Evolutionary conservation across 2,888 invertebrate genomes (phyloP).

Genomic region (Scaeva pyrastri): DNA sequence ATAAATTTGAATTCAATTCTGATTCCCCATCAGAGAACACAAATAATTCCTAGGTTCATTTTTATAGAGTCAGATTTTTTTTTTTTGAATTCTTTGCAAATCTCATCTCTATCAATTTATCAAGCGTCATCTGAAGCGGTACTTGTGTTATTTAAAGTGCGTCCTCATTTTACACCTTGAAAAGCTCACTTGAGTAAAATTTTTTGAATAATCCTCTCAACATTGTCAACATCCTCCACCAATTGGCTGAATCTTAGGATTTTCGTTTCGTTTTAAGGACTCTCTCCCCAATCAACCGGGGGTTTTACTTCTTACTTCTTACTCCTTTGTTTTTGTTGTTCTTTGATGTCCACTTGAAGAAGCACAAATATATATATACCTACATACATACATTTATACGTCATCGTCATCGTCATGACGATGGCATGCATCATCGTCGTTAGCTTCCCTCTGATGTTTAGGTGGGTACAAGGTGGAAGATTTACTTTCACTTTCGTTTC

Average conservation of each 20-base stretch:
- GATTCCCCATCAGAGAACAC: not conserved
- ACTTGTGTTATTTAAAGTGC: slow-evolving; percentile 55
- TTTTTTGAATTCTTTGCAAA: slow-evolving; percentile 2
- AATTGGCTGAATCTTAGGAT: slow-evolving; percentile 61
- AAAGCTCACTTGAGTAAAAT: slow-evolving; percentile 40
- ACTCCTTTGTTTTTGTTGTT: slow-evolving; percentile 57
- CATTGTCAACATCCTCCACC: slow-evolving; percentile 68
- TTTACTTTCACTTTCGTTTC: slow-evolving; percentile 45
- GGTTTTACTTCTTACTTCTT: not conserved
- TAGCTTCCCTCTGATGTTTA: slow-evolving; percentile 13
- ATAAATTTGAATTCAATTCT: not conserved
- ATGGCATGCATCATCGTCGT: slow-evolving; percentile 60
- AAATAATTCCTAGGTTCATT: not conserved
- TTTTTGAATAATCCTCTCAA: slow-evolving; percentile 72
- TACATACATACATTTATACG: not conserved
- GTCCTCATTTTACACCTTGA: slow-evolving; percentile 65
- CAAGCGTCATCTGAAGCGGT: slow-evolving; percentile 30
- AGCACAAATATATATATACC: not conserved
- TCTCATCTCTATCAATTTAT: slow-evolving; percentile 30
- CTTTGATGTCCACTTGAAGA: slow-evolving; percentile 59
- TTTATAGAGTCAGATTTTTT: not conserved
- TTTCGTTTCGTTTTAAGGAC: slow-evolving; percentile 30
- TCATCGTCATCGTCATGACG: slow-evolving; percentile 32
- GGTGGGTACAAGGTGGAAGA: not conserved
- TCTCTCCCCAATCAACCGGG: slow-evolving; percentile 37